Evolutionary conservation across 2,888 invertebrate species (phyloP).

Genomic region (Chrysopilus asiliformis): DNA sequence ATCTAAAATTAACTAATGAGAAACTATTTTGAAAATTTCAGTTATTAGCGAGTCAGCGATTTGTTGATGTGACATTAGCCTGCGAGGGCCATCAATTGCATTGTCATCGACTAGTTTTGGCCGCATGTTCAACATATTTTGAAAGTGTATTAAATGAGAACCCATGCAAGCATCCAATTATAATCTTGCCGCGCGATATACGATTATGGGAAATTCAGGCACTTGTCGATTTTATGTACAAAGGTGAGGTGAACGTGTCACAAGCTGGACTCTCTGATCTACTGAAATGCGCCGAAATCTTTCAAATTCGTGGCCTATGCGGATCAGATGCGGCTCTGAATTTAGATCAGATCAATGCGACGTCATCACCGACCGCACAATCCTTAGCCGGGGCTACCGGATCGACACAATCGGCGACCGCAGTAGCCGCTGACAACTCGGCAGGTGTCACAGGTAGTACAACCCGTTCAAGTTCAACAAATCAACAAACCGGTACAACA

Average conservation of each 20-base stretch:
- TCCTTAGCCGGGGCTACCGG: constrained; percentile 32
- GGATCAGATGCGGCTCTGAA: constrained; percentile 30
- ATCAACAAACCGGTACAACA: too few relatives aligned
- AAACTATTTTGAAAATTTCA: too few relatives aligned
- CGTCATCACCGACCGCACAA: constrained; percentile 15
- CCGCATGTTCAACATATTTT: constrained; percentile 74
- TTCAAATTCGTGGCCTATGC: constrained; percentile 60
- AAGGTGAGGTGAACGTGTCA: constrained; percentile 76
- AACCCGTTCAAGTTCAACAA: too few relatives aligned
- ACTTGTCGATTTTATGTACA: constrained; percentile 81
- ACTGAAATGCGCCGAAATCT: constrained; percentile 69
- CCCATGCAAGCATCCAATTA: constrained; percentile 74
- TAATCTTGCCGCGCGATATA: constrained; percentile 69
- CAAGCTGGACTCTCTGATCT: constrained; percentile 70
- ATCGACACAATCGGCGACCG: constrained; percentile 20
- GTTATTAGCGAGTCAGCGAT: constrained; percentile 37
- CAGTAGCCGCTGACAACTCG: too few relatives aligned
- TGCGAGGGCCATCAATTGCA: constrained; percentile 71
- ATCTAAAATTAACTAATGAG: too few relatives aligned
- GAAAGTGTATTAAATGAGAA: constrained; percentile 32
- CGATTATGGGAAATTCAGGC: constrained; percentile 75
- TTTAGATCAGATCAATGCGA: constrained; percentile 2
- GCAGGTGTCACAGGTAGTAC: too few relatives aligned
- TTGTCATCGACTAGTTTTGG: constrained; percentile 76
- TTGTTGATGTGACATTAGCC: constrained; percentile 78